Conservation (phyloP, 2,113 vertebrate genomes). For the Zeus faber region DNA sequence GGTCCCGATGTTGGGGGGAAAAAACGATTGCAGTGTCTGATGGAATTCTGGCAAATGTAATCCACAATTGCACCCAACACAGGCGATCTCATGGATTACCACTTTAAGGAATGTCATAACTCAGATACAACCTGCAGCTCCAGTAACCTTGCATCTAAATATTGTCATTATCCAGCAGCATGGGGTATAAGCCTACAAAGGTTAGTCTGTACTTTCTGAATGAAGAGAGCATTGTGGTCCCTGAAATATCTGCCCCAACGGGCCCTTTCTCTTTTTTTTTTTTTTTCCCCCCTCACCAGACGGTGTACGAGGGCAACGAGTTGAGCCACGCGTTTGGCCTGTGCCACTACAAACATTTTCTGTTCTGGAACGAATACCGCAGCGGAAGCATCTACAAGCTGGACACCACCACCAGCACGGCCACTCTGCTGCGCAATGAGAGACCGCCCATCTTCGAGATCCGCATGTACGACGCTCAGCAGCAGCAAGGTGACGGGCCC, state of each 20-base stretch:
- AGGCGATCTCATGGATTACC: no score
- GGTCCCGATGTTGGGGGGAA: no score
- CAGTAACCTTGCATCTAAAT: no score
- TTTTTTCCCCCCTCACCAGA: conserved; percentile 63
- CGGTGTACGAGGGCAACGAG: conserved; percentile 92
- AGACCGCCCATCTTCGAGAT: conserved; percentile 97
- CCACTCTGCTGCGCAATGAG: conserved; percentile 89
- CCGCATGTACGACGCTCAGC: conserved; percentile 96
- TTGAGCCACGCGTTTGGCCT: conserved; percentile 95
- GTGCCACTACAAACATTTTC: conserved; percentile 93
- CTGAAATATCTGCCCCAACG: no score
- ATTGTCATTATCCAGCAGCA: no score
- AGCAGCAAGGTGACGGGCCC: conserved; percentile 72
- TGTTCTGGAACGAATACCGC: conserved; percentile 98
- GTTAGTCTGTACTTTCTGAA: background rate
- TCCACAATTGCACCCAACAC: no score
- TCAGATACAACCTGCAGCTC: no score
- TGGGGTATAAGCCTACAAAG: no score
- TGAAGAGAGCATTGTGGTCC: conserved; percentile 5
- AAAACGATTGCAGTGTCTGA: no score
- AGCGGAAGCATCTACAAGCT: conserved; percentile 94
- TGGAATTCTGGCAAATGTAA: no score
- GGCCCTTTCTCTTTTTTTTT: no score
- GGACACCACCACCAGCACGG: conserved; percentile 79
- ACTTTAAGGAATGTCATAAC: no score